Base-by-base conservation (phyloP, 1,140 invertebrate genomes). In the Lepidostoma basale region DNA sequence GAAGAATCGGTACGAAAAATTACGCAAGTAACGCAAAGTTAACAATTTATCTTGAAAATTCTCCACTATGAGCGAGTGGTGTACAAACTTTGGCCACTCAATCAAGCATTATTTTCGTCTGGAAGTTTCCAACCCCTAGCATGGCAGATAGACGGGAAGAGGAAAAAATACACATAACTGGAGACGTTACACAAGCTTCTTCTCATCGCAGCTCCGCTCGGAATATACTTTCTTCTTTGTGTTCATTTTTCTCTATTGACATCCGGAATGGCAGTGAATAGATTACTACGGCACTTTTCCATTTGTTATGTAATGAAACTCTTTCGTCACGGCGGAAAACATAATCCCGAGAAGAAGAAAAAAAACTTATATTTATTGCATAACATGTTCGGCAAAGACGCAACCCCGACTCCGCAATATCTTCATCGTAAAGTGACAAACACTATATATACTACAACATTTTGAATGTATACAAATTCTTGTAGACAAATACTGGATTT, bases 261-360 rank as follows among this genome's bases (percentile, higher is more conserved):
- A 60, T 60, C 56, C 56, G 56, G 56, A 60, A 60, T 60, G 56
- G 56, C 30, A 60, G 56, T 60, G 56, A 60, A 60, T 60, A 60
- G 56, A 60, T 60, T 60, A 60, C 56, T 60, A 60, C 39, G 56
- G 56, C 56, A 60, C 56, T 60, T 60, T 60, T 60, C 56, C 56
- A 60, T 60, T 60, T 60, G 22, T 42, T 60, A 60, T 40, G 42
- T 42, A 60, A 60, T 60, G 56, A 60, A 60, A 60, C 56, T 60
- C 39, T 42, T 60, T 60, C 56, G 39, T 42, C 56, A 60, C 39
- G 39, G 20, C 36, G 56, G 56, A 60, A 60, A 60, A 60, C 39
- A 60, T 60, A 60, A 60, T 60, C 20, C 56, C 36, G 36, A 44
- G 56, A 60, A 60, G 30, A 33, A 12, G 56, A 18, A 39, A 42